A percentile compares a stretch with the other conserved stretches of the same genome.
Conservation (phyloP, 92 coral and sea anemone species). For the Diadumene lineata region DNA sequence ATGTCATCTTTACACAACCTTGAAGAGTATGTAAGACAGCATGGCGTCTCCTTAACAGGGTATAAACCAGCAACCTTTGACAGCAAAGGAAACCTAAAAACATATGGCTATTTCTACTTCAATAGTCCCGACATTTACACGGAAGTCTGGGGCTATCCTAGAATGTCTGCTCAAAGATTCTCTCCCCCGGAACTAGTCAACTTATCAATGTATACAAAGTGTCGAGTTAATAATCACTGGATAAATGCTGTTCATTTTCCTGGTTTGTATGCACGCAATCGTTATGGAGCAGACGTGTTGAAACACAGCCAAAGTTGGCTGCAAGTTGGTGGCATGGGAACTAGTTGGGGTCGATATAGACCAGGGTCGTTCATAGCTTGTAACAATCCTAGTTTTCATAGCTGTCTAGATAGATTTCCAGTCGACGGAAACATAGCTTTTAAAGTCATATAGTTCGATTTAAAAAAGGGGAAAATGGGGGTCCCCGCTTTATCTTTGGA, state of each 20-base stretch:
- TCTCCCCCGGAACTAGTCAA: slow-evolving; percentile 26
- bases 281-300: slow-evolving; percentile 39
- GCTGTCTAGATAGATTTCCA: slow-evolving; percentile 40
- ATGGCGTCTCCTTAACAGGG: slow-evolving; percentile 20
- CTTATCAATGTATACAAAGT: slow-evolving; percentile 15
- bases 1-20: slow-evolving; percentile 3
- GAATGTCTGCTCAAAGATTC: slow-evolving; percentile 13
- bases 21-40: slow-evolving; percentile 5
- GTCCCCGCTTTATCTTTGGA: no score
- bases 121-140: slow-evolving; percentile 33
- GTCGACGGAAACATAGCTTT: slow-evolving; percentile 27
- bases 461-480: no score
- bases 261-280: slow-evolving; percentile 39
- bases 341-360: slow-evolving; percentile 23
- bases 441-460: slow-evolving; percentile 3
- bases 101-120: slow-evolving; percentile 13
- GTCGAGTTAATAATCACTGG: slow-evolving; percentile 27
- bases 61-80: background rate
- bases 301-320: slow-evolving; percentile 48
- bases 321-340: slow-evolving; percentile 10
- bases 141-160: slow-evolving; percentile 33
- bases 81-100: slow-evolving; percentile 8
- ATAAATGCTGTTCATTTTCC: slow-evolving; percentile 27
- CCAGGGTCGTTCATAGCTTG: slow-evolving; percentile 30
- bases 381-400: slow-evolving; percentile 23